A percentile compares a stretch with the other conserved stretches of the same genome.
Evolutionary conservation across 2,113 vertebrate species (phyloP).

Genomic region (Lamprotornis superbus): DNA sequence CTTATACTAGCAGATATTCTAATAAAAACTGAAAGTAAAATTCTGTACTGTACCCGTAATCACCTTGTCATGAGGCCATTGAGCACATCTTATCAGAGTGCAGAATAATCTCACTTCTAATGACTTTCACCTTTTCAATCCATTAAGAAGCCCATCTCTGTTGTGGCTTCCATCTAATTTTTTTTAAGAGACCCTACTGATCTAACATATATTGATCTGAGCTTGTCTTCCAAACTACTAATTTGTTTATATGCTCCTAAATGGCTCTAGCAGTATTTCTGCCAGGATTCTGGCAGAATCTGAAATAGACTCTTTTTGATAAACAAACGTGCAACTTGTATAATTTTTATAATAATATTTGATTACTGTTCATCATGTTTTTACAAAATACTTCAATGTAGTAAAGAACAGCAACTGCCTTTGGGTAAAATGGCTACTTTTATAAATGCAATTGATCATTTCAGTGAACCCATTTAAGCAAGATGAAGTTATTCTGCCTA

Average conservation of each 20-base stretch:
- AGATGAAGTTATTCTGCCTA: background rate
- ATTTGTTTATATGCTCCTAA: slow-evolving; percentile 19
- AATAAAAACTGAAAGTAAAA: background rate
- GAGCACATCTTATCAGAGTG: background rate
- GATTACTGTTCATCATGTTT: background rate
- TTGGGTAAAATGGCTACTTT: background rate
- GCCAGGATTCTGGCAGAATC: background rate
- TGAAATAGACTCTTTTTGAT: background rate
- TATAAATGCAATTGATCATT: background rate
- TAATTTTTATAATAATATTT: background rate
- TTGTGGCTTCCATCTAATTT: background rate
- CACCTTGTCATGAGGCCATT: background rate
- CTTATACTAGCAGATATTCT: background rate
- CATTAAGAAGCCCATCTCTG: background rate
- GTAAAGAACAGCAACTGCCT: background rate
- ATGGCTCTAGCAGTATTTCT: background rate
- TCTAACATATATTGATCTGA: slow-evolving; percentile 35
- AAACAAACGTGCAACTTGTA: background rate
- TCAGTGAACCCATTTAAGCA: background rate
- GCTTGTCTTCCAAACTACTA: slow-evolving; percentile 7
- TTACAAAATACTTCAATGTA: background rate
- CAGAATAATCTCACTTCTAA: slow-evolving; percentile 19
- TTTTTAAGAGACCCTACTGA: background rate
- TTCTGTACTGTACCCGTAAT: background rate
- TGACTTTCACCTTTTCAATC: slow-evolving; percentile 3